Conservation (phyloP, 2,113 vertebrate genomes). For the Paracyprichromis sp. region DNA sequence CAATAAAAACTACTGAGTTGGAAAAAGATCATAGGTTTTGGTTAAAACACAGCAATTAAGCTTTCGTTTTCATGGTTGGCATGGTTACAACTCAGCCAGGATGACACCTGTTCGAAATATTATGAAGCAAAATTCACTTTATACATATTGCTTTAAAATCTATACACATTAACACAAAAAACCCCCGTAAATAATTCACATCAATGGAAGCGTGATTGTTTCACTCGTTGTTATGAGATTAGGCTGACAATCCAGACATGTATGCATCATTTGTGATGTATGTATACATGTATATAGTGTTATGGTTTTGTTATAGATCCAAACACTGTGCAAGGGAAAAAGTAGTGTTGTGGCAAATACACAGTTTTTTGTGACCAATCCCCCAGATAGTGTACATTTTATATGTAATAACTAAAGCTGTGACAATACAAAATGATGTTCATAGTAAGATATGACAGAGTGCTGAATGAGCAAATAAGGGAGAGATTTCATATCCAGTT, state of each 20-base stretch:
- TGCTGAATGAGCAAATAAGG: not conserved
- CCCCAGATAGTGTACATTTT: not conserved
- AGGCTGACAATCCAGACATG: not conserved
- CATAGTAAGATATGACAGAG: not conserved
- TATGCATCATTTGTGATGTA: not conserved
- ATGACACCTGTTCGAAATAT: not conserved
- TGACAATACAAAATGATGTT: not conserved
- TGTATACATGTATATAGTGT: not conserved
- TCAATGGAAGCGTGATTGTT: not conserved
- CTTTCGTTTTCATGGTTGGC: not conserved
- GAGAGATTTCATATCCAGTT: not conserved
- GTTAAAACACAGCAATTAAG: not conserved
- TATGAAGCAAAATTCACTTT: not conserved
- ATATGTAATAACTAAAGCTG: not conserved
- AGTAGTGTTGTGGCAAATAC: not conserved
- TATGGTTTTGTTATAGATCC: not conserved
- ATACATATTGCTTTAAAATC: not conserved
- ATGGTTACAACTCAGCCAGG: not conserved
- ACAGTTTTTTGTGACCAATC: not conserved
- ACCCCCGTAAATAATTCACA: rapidly evolving
- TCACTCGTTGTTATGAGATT: not conserved
- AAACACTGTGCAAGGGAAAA: not conserved
- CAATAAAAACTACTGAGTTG: not conserved
- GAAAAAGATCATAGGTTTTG: not conserved
- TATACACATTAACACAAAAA: not conserved